A percentile compares a stretch with the other conserved stretches of the same genome.
Evolutionary conservation across 1,140 invertebrate genomes (phyloP).

Genomic region (Cyclina sinensis): DNA sequence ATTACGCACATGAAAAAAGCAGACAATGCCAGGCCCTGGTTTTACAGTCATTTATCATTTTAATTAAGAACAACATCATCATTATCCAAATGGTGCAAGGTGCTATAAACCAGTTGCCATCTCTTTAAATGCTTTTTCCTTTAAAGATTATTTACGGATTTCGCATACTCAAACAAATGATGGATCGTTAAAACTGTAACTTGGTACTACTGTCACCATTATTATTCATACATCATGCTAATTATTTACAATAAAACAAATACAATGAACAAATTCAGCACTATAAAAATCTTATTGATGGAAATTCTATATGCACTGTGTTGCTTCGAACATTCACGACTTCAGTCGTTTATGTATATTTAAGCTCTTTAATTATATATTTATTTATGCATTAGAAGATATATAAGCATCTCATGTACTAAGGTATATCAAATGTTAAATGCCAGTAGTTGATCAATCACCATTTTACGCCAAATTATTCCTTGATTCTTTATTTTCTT

Average conservation of each 20-base stretch:
- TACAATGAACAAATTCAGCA: background rate
- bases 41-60: slow-evolving; percentile 39
- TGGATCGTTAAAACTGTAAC: slow-evolving; percentile 24
- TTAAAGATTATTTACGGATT: slow-evolving; percentile 2
- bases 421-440: too few relatives aligned
- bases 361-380: too few relatives aligned
- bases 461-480: too few relatives aligned
- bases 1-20: background rate
- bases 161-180: background rate
- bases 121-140: background rate
- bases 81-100: background rate
- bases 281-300: too few relatives aligned
- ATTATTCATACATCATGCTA: slow-evolving; percentile 40
- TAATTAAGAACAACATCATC: slow-evolving; percentile 37
- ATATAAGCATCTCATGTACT: too few relatives aligned
- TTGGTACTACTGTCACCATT: slow-evolving; percentile 2
- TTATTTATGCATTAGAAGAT: too few relatives aligned
- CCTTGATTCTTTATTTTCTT: too few relatives aligned
- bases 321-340: too few relatives aligned
- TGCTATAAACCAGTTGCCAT: background rate
- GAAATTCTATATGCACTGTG: too few relatives aligned
- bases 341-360: too few relatives aligned
- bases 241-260: slow-evolving; percentile 18
- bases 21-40: background rate
- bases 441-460: too few relatives aligned